Base-by-base conservation (phyloP, 2,888 invertebrate species). In the Norana najaformis region DNA sequence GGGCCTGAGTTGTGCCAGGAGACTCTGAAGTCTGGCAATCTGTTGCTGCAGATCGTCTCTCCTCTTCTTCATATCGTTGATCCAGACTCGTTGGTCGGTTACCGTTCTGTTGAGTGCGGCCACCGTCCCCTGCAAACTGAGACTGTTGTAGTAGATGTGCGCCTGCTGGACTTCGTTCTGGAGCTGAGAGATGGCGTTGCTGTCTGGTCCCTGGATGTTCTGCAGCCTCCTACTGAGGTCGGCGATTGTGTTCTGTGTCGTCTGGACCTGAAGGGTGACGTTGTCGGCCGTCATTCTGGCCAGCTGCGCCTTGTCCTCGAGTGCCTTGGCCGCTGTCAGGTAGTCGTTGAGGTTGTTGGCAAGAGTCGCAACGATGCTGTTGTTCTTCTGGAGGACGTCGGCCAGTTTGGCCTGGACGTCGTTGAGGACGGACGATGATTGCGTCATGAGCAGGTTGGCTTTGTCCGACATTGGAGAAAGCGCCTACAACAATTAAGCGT, bases 81-180 rank as follows among this genome's bases (percentile, higher is more conserved):
- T 39, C 90, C 90, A 90, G 83, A 35, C 47, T 16, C 89, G 36
- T 14, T 89, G 85, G 18, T 30, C 36, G 30, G 41, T 30, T 39
- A 83, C 36, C 35, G 37, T 37, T 1, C n/a, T 36, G 30, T 89
- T 90, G 88, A 90, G 88, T 4, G 41, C 83, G 35, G 35, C 36
- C n/a, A 91, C 89, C 34, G 53, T 69, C 37, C 36, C 41, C 1
- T 53, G 35, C 83, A 91, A 85, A 37, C 83, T 69, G 20, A 38
- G 34, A 16, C 37, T 39, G 53, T 91, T 83, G 89, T 90, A 91
- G 34, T 47, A 82, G 36, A 37, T 88, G 16, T 88, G 89, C 53
- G 88, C 47, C 47, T 85, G 89, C 23, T 82, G 53, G 2, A 88
- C 88, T 30, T 90, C 69, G 85, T 13, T 53, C 89, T 83, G 90